These are phyloP conservation scores for Varanus komodoensis DNA, from an alignment of 2,113 vertebrate genomes.

Conservation along the genomic window DNA sequence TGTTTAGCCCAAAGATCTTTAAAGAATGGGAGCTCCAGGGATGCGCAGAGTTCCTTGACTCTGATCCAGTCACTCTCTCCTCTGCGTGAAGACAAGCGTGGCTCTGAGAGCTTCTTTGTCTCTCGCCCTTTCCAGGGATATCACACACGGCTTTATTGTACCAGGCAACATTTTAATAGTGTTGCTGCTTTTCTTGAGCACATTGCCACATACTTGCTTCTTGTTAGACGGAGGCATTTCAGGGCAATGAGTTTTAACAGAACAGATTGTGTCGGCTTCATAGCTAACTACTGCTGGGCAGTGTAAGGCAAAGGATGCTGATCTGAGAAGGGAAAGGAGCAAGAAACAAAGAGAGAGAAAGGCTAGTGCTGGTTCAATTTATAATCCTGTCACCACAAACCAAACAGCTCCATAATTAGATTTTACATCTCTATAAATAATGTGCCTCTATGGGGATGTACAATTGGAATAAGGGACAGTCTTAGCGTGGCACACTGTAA, in stretches of 20 bases:
- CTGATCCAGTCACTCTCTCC: neutral
- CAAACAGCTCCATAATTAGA: neutral
- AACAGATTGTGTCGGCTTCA: neutral
- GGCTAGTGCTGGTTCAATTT: neutral
- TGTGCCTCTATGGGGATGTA: neutral
- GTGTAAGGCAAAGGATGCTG: neutral
- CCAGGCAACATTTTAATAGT: neutral
- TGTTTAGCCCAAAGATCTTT: neutral
- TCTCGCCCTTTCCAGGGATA: neutral
- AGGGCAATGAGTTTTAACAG: neutral
- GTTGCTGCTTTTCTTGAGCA: neutral
- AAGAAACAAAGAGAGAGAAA: neutral
- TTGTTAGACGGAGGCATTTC: neutral
- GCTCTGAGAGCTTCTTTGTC: neutral
- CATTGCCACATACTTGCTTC: neutral
- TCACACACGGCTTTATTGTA: neutral
- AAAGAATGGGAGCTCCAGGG: neutral
- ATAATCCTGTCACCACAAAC: neutral
- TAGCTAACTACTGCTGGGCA: neutral
- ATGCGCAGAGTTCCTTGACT: neutral
- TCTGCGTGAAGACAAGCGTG: neutral
- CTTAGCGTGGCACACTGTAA: neutral
- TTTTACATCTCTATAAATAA: neutral
- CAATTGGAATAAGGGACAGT: neutral
- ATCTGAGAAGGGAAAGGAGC: too few relatives aligned